Evolutionary conservation across 2,888 invertebrate genomes (phyloP), one percentile per base, ranked within the genome.

Genomic region (Phyllotreta cruciferae): DNA sequence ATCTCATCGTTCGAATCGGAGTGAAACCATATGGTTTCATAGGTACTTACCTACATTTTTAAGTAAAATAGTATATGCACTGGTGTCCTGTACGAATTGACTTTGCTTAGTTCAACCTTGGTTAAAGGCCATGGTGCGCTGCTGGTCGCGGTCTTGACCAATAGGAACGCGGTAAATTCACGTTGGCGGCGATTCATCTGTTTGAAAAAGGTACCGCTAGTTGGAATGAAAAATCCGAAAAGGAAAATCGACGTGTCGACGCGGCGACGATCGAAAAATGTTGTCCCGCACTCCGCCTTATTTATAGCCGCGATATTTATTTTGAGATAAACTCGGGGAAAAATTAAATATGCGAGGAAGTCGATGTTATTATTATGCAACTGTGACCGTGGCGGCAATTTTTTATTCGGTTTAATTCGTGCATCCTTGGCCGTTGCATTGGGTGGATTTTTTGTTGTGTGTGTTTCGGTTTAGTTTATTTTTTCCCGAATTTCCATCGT

Each of bases 311-410:
- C 49, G 37, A 14, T 65, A 45, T 65, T 57, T 64, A 64, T 65
- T 65, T 65, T 54, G 37, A 57, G 64, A 64, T 61, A 61, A 24
- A 64, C 47, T 37, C 54, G 37, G 47, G 38, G 47, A 56, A 35
- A 56, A 64, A 64, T 54, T 57, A 45, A 56, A 60, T 52, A 62
- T 56, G 60, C 64, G 56, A 64, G 61, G 64, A 64, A 64, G 58
- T 62, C 62, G 60, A 62, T 52, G 24, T 24, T 24, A 24, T 24
- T 24, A 65, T 65, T 65, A 65, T 58, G 65, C 65, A 62, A 65
- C 36, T 50, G 62, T 44, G 56, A 62, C 61, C 56, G 42, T 41
- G 44, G 35, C 35, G 56, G 7, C 9, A 35, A 52, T 4, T 41
- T 42, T 24, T 56, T 42, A 39, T 41, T 24, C 13, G 41, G 1